Percentiles rank a stretch among this genome's conserved stretches.
phyloP scores from a whole-genome alignment of 2,888 invertebrate species.

The Philereme transversata region DNA sequence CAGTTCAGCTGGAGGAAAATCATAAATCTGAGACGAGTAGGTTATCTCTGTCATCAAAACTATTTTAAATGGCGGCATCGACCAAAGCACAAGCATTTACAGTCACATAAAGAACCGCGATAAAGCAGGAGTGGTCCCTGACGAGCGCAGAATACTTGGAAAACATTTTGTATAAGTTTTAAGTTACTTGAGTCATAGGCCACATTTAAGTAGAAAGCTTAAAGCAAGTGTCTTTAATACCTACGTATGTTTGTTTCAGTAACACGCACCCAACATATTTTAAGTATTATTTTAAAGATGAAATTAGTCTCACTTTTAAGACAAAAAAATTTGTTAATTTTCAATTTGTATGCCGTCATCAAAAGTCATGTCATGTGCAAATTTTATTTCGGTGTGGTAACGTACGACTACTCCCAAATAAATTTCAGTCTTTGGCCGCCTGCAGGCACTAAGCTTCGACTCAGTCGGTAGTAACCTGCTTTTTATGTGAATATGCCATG shows the following conservation, averaged over 20 bases:
- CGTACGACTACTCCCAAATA: too few relatives aligned
- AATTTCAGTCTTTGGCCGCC: too few relatives aligned
- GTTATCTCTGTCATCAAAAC: conserved; percentile 41
- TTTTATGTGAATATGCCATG: conserved; percentile 9
- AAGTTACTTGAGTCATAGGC: conserved; percentile 34
- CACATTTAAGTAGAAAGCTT: conserved; percentile 22
- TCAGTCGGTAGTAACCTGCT: neutral
- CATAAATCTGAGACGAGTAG: conserved; percentile 31
- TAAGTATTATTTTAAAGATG: too few relatives aligned
- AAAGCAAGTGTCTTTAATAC: neutral
- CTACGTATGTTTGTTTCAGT: too few relatives aligned
- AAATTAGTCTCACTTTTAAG: too few relatives aligned
- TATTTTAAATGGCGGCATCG: conserved; percentile 31
- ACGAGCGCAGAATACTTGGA: conserved; percentile 44
- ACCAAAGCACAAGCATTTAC: conserved; percentile 34
- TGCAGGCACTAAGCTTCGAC: neutral
- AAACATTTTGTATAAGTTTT: conserved; percentile 31
- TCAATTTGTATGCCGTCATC: too few relatives aligned
- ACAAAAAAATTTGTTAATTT: too few relatives aligned
- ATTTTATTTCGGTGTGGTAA: too few relatives aligned
- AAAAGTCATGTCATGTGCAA: too few relatives aligned
- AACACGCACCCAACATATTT: too few relatives aligned
- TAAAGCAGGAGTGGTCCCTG: conserved; percentile 43
- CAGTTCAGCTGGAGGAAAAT: conserved; percentile 24
- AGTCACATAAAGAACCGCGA: conserved; percentile 41